Base-by-base conservation (phyloP, 2,888 invertebrate species). In the Linyphia triangularis region DNA sequence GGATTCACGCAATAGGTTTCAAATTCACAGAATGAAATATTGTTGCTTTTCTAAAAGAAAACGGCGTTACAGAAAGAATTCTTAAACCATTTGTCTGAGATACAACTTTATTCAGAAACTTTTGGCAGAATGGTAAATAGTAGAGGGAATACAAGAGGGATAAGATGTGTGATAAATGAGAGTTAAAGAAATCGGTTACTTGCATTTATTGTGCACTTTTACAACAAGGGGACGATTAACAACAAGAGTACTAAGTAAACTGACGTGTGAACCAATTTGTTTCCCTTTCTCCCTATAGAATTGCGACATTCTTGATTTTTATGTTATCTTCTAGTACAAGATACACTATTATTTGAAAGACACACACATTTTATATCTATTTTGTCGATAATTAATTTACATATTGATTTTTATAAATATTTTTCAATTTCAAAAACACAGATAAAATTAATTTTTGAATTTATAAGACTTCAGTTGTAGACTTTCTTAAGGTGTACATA, bases 71-170 rank as follows among this genome's bases (percentile, higher is more conserved):
- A 13, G 51, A 51, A 51, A 51, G 51, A 51, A 51, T 16, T 16
- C n/a, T 51, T n/a, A 1, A 51, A 51, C 51, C 51, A 51, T 51
- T 51, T 51, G 51, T 51, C 51, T 51, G 5, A 5, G 5, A 51
- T 16, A n/a, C 51, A 51, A 51, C 51, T 51, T 51, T 51, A 51
- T 51, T 51, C 51, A 51, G 51, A 51, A 51, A 51, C 51, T 51
- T 51, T 51, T 51, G 51, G n/a, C 51, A 51, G 51, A 51, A 51
- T 51, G 51, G 51, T 51, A 51, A 51, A 51, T 51, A 51, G 51
- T n/a, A 51, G 51, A 2, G 51, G 51, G 51, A 51, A 51, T 51
- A n/a, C 51, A 9, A 51, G 51, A 51, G n/a, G 51, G 51, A 51
- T 51, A 51, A 51, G 51, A 10, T n/a, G n/a, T 16, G n/a, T 7